A percentile compares a stretch with the other conserved stretches of the same genome.
These are phyloP conservation scores for Brienomyrus brachyistius DNA, from an alignment of 2,113 vertebrate species.

Conservation along the genomic window DNA sequence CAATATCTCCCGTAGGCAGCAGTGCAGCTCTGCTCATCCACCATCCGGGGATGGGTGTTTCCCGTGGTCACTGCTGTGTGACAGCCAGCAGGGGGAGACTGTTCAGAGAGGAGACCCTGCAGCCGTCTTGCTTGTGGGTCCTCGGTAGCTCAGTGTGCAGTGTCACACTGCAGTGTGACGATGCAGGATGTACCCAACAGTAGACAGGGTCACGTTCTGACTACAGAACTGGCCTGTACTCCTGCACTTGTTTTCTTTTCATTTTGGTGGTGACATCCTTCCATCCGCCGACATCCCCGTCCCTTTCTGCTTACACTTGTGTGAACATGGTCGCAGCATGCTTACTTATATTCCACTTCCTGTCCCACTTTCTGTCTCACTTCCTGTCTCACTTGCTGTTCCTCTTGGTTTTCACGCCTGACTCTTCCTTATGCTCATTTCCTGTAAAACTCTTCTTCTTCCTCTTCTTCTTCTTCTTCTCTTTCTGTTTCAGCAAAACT, in stretches of 20 bases:
- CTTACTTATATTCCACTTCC: background rate
- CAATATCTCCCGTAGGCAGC: background rate
- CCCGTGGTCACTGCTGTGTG: background rate
- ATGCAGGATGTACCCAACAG: background rate
- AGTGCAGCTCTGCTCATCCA: too few species aligned
- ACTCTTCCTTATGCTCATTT: slow-evolving; percentile 27
- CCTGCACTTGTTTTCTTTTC: background rate
- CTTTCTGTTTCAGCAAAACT: slow-evolving; percentile 88
- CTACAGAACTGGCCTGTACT: background rate
- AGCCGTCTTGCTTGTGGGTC: background rate
- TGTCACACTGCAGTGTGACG: background rate
- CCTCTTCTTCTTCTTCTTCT: slow-evolving; percentile 67
- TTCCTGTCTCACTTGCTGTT: background rate
- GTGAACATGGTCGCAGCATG: slow-evolving; percentile 6
- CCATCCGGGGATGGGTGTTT: background rate
- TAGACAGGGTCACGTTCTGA: background rate
- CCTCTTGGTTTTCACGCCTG: background rate
- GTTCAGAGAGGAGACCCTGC: background rate
- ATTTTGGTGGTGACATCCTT: background rate
- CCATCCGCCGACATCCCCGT: background rate
- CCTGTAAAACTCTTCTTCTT: slow-evolving; percentile 58
- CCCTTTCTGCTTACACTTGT: background rate
- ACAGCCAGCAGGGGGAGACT: background rate
- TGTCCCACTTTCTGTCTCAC: background rate
- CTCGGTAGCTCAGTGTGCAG: background rate